phyloP scores from a whole-genome alignment of 2,797 vertebrate species.

The Sciaenops ocellatus region DNA sequence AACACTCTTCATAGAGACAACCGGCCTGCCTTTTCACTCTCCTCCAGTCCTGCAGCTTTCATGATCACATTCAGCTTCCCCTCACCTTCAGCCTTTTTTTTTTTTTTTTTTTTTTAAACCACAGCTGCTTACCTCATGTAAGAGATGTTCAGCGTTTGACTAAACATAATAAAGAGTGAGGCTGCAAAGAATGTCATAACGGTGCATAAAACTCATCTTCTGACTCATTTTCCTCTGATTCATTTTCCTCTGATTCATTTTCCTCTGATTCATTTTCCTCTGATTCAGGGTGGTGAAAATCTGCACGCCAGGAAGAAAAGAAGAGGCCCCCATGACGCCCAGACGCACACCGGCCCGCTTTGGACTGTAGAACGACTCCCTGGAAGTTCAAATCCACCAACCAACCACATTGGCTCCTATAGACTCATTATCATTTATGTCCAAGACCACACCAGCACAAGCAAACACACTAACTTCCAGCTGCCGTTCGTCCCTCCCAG shows the following conservation, averaged over 20 bases:
- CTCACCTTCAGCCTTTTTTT: not conserved
- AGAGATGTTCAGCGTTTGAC: slow-evolving; percentile 7
- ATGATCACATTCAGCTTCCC: slow-evolving; percentile 35
- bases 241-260: no score
- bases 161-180: slow-evolving; percentile 1
- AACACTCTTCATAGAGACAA: slow-evolving; percentile 69
- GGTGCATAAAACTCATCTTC: slow-evolving; percentile 3
- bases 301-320: slow-evolving; percentile 94
- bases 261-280: slow-evolving; percentile 21
- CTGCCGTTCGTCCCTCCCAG: slow-evolving; percentile 30
- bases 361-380: slow-evolving; percentile 86
- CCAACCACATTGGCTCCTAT: not conserved
- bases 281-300: slow-evolving; percentile 91
- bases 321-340: slow-evolving; percentile 94
- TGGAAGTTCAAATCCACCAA: not conserved
- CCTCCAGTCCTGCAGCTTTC: slow-evolving; percentile 41
- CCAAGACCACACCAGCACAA: slow-evolving; percentile 30
- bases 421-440: slow-evolving; percentile 16
- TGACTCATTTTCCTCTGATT: not conserved
- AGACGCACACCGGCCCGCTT: slow-evolving; percentile 94
- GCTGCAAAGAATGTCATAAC: not conserved
- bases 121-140: slow-evolving; percentile 2
- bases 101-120: not conserved
- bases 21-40: slow-evolving; percentile 48
- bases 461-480: slow-evolving; percentile 21